Base-by-base conservation (phyloP, 2,797 vertebrate genomes). In the Acomys russatus region DNA sequence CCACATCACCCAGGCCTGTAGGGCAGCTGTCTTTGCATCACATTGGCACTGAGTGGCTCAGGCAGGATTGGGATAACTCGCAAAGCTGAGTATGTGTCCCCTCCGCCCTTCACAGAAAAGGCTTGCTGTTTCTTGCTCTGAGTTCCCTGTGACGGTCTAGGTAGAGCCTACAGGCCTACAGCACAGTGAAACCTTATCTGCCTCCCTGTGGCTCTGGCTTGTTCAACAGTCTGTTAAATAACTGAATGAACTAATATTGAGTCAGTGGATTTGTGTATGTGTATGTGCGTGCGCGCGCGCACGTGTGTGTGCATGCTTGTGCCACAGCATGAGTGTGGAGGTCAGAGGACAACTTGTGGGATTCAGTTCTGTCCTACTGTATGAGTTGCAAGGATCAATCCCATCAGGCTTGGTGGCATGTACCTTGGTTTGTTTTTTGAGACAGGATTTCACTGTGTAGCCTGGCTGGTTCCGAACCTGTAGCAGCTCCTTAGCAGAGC, bases 61-160 rank as follows among this genome's bases (percentile, higher is more conserved):
- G 30, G 44, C 78, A 10, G n/a, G 4, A 51, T 15, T 56, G 3
- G 92, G 11, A 3, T 85, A 3, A 7, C 79, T 91, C 3, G 0
- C 74, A 35, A 6, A 90, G 61, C 56, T 2, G 44, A 61, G 25
- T 23, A 6, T 63, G 5, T 20, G 56, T 56, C 4, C 9, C 22
- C 64, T 30, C 20, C 12, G 35, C 71, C 38, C n/a, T 20, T 61
- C 63, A 3, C n/a, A 63, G 22, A 61, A 78, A 51, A 51, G 11
- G 17, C 35, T 59, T 35, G 63, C 54, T 14, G 8, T 1, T 1
- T 35, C 61, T 28, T 15, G 71, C 51, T 20, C 6, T 54, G 17
- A 85, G 28, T 68, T 38, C 0, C 0, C 1, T 5, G 14, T 25
- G 54, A 30, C 20, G 6, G 3, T 35, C 15, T 6, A 30, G 54